Evolutionary conservation across 1,140 invertebrate genomes (phyloP).

Genomic region (Halesus radiatus): DNA sequence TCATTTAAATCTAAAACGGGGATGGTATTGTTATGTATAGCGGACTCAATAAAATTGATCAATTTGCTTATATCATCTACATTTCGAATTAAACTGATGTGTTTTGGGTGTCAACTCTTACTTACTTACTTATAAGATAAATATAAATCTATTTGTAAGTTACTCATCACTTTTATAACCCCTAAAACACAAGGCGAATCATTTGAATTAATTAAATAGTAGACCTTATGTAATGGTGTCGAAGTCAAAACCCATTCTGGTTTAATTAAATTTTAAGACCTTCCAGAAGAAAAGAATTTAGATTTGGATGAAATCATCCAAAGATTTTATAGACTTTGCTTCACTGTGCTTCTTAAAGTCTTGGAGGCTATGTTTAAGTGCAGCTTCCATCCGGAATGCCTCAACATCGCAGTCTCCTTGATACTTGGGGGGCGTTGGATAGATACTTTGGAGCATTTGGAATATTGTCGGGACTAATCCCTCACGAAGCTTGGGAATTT

Average conservation of each 20-base stretch:
- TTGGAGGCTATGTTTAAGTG: not conserved
- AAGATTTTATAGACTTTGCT: constrained; percentile 2
- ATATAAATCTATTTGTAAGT: constrained; percentile 6
- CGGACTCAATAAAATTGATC: not conserved
- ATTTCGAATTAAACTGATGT: not conserved
- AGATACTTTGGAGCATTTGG: not conserved
- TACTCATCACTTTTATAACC: not conserved
- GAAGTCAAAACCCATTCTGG: not conserved
- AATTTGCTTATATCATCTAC: not conserved
- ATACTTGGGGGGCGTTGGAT: not conserved
- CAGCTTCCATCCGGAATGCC: not conserved
- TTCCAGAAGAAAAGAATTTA: not conserved
- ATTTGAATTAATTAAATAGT: not conserved
- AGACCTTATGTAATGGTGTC: not conserved
- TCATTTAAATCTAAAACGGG: not conserved
- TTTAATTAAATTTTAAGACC: not conserved
- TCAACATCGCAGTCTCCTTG: not conserved
- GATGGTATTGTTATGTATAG: not conserved
- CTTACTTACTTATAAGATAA: not conserved
- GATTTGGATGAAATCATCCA: not conserved
- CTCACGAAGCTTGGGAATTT: not conserved
- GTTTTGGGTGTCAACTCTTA: not conserved
- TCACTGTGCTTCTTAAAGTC: too few species aligned
- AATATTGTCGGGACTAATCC: not conserved
- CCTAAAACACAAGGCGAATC: constrained; percentile 2